Conservation (phyloP, 2,888 invertebrate species). For the Pammene aurita region DNA sequence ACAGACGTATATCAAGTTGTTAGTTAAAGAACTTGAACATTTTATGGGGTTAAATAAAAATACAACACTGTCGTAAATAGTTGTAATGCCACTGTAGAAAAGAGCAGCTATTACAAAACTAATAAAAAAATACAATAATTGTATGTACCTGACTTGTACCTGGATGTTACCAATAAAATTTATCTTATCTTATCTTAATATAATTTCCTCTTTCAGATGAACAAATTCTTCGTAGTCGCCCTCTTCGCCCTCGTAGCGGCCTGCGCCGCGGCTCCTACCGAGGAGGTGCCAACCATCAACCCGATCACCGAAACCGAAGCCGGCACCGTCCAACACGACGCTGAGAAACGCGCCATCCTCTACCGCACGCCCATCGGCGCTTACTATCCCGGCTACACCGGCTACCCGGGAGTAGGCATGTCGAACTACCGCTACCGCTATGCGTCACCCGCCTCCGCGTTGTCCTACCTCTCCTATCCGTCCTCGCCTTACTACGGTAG, state of each 20-base stretch:
- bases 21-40: too few relatives aligned
- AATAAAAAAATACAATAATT: not conserved
- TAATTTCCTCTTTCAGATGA: conserved; percentile 22
- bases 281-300: not conserved
- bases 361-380: not conserved
- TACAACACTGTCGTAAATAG: too few relatives aligned
- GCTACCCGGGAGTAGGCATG: not conserved
- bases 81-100: too few relatives aligned
- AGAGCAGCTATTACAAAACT: too few relatives aligned
- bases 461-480: conserved; percentile 4
- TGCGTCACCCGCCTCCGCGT: not conserved
- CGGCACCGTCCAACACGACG: not conserved
- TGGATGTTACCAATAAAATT: too few relatives aligned
- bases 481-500: not conserved
- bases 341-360: conserved; percentile 7
- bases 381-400: not conserved
- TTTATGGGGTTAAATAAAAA: too few relatives aligned
- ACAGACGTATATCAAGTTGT: too few relatives aligned
- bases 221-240: conserved; percentile 20
- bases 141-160: too few relatives aligned
- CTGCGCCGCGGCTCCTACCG: conserved; percentile 4
- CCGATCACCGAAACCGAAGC: not conserved
- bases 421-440: conserved; percentile 1
- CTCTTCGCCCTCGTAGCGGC: conserved; percentile 22
- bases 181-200: too few relatives aligned